Base-by-base conservation (phyloP, 2,888 invertebrate genomes). In the Cantharis rustica region DNA sequence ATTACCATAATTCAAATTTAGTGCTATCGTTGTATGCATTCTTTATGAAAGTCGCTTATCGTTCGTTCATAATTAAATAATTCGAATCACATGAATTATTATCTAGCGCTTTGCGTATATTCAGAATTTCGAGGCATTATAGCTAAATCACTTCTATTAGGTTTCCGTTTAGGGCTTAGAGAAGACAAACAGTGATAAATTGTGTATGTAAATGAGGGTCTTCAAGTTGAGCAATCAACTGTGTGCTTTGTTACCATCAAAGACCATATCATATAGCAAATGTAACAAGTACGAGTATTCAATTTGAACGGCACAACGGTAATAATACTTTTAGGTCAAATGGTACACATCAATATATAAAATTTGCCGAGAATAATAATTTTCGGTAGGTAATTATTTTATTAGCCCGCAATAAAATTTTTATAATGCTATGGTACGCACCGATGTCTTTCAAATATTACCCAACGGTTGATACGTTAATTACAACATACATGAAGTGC, bases 161-260 rank as follows among this genome's bases (percentile, higher is more conserved):
- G 61, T 73, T 70, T 76, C 75, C 75, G 75, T 79, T 66, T 71
- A 76, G 71, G 68, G 73, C 77, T 71, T 64, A 26, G 79, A 47
- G 72, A 71, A 74, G 73, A 75, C 79, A 78, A 79, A 79, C 79
- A 75, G 62, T 76, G 79, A 79, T 78, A 76, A 78, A 79, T 79
- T 78, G 77, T 78, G 66, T 76, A 78, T 78, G 79, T 75, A 78
- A 80, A 80, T 78, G 75, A 72, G 71, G 72, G 68, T 75, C 80
- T 72, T 75, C 69, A 73, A 76, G 77, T 74, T 75, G 71, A 74
- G 77, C 77, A 79, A 79, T 79, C 77, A 74, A 74, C 74, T 74
- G 72, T 79, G 72, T 79, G 75, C 75, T 75, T 79, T 64, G 75
- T 78, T 73, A 72, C 73, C 72, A 75, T 73, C 74, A 74, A 77